These are phyloP conservation scores for Drosophila bocki DNA, from an alignment of 1,140 invertebrate species.

Conservation along the genomic window DNA sequence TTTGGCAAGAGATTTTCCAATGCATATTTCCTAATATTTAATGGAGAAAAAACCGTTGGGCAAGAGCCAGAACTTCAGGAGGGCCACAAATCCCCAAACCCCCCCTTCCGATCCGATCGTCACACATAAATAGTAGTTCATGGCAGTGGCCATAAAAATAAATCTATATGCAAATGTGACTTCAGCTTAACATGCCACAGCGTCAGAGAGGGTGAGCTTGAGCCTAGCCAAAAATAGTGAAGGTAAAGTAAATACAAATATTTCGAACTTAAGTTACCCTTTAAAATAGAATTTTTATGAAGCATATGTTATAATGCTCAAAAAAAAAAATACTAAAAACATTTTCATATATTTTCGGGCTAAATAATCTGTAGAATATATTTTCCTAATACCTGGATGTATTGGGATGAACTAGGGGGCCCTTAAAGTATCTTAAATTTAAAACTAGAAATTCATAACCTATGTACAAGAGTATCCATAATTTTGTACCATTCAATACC, in stretches of 20 bases:
- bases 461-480: no score
- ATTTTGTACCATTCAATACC: slow-evolving; percentile 1
- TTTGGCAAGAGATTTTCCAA: slow-evolving; percentile 58
- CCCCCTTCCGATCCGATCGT: slow-evolving; percentile 35
- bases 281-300: not conserved
- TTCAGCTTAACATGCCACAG: slow-evolving; percentile 53
- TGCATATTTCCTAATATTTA: slow-evolving; percentile 56
- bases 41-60: slow-evolving; percentile 22
- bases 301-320: not conserved
- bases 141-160: slow-evolving; percentile 72
- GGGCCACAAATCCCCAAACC: not conserved
- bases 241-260: slow-evolving; percentile 18
- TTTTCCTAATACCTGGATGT: not conserved
- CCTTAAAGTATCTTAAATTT: not conserved
- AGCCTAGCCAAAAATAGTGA: slow-evolving; percentile 42
- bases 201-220: slow-evolving; percentile 5
- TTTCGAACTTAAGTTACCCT: not conserved
- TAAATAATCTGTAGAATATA: no score
- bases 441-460: no score
- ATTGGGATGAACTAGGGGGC: no score
- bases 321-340: not conserved
- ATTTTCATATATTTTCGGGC: not conserved
- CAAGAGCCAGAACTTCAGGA: slow-evolving; percentile 10
- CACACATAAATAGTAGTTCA: slow-evolving; percentile 54
- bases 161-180: slow-evolving; percentile 78